Base-by-base conservation (phyloP, 2,888 invertebrate genomes). In the Hydroisotoma schaefferi region DNA sequence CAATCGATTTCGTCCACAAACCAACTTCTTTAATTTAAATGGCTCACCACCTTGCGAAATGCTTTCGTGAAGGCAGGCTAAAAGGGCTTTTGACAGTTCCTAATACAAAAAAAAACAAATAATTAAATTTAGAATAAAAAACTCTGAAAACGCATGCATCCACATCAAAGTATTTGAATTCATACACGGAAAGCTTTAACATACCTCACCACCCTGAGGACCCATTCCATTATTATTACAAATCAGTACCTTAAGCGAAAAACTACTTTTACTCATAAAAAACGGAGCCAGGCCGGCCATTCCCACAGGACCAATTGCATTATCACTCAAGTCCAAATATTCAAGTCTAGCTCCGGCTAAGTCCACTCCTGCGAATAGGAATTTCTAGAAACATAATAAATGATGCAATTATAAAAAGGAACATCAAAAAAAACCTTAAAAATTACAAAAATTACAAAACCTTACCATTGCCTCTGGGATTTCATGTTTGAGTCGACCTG, bases 221-320 rank as follows among this genome's bases (percentile, higher is more conserved):
- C 98, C 98, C 8, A 98, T 80, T 0, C 98, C 98, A 75, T 94
- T 95, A 78, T 99, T 99, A 76, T 97, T 94, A 0, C 99, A 79
- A 38, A 87, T 82, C 0, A 99, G 79, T 74, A 87, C 87, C 79
- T 88, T 82, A 25, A 99, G 78, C 2, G 88, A 84, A 73, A 85
- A 91, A 76, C 95, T 95, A 0, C 89, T 85, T 0, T 87, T 83
- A 44, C 94, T 93, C 68, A 85, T 84, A 38, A 99, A 78, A 22
- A 98, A 80, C 18, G 86, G 84, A 0, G 88, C 88, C 10, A 98
- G 80, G 0, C 94, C 94, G 69, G 87, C 84, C 47, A 95, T 90
- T 26, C 95, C 98, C 71, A 94, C 90, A 0, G 97, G 95, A 0
- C 97, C 98, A 72, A 98, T 88, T 0, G 98, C 98, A 78, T 98